phyloP scores from a whole-genome alignment of 2,888 invertebrate species.

The Caradrina kadenii region DNA sequence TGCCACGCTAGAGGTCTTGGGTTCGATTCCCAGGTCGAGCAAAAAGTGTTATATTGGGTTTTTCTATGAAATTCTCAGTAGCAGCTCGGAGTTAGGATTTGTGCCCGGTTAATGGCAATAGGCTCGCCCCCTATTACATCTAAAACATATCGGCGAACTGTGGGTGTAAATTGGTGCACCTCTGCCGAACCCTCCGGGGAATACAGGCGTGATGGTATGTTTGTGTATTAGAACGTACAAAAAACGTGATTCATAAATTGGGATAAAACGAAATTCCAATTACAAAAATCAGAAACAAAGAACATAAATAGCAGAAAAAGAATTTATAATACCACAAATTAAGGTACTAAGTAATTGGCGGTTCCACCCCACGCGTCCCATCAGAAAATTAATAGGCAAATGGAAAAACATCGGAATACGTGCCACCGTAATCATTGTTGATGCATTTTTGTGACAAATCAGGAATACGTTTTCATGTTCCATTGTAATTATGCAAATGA shows the following conservation, averaged over 20 bases:
- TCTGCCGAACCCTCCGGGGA: no score
- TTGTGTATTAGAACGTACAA: not conserved
- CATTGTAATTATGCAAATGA: slow-evolving; percentile 79
- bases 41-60: no score
- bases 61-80: no score
- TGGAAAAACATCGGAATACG: slow-evolving; percentile 60
- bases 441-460: slow-evolving; percentile 69
- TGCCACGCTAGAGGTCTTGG: no score
- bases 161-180: no score
- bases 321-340: slow-evolving; percentile 61
- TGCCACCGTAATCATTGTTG: slow-evolving; percentile 60
- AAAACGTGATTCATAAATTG: slow-evolving; percentile 19
- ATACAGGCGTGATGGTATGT: no score
- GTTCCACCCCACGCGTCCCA: slow-evolving; percentile 52
- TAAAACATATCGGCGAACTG: no score
- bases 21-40: no score
- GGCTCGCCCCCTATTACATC: no score
- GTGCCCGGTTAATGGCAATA: no score
- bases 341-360: slow-evolving; percentile 62
- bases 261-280: slow-evolving; percentile 39
- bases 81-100: no score
- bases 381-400: slow-evolving; percentile 63
- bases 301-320: slow-evolving; percentile 49
- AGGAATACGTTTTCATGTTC: slow-evolving; percentile 65
- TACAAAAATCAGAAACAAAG: slow-evolving; percentile 37